Evolutionary conservation across 2,113 vertebrate species (phyloP).

Genomic region (Pygoscelis antarcticus): DNA sequence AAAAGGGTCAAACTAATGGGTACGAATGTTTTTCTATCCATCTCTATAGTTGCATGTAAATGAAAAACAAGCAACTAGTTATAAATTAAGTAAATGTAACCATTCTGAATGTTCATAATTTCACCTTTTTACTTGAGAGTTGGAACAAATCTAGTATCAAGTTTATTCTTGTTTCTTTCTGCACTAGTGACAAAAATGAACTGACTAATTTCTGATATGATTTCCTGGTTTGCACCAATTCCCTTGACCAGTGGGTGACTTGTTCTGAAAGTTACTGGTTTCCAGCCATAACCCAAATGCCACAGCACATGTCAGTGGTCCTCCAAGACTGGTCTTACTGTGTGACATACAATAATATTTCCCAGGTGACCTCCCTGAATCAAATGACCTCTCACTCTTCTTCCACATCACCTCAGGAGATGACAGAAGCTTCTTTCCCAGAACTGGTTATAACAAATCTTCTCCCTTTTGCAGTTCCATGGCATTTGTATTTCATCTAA

Average conservation of each 20-base stretch:
- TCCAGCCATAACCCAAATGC: not conserved
- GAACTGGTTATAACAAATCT: not conserved
- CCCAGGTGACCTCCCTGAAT: not conserved
- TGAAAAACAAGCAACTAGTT: not conserved
- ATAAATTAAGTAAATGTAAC: not conserved
- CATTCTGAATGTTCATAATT: not conserved
- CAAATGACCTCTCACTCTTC: not conserved
- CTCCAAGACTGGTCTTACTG: not conserved
- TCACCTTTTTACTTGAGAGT: not conserved
- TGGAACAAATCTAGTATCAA: not conserved
- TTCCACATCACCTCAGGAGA: not conserved
- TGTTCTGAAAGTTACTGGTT: not conserved
- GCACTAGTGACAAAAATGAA: not conserved
- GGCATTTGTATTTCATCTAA: not conserved
- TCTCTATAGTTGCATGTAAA: not conserved
- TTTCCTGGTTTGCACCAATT: not conserved
- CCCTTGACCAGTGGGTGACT: too few relatives aligned
- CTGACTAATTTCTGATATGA: not conserved
- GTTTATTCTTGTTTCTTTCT: not conserved
- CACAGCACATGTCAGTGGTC: not conserved
- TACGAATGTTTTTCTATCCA: not conserved
- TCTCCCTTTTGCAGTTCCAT: not conserved
- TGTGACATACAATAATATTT: not conserved
- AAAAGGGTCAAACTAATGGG: not conserved
- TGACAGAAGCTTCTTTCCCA: not conserved